These are phyloP conservation scores for Troides oblongomaculatus DNA, from an alignment of 2,888 invertebrate genomes.

Conservation along the genomic window DNA sequence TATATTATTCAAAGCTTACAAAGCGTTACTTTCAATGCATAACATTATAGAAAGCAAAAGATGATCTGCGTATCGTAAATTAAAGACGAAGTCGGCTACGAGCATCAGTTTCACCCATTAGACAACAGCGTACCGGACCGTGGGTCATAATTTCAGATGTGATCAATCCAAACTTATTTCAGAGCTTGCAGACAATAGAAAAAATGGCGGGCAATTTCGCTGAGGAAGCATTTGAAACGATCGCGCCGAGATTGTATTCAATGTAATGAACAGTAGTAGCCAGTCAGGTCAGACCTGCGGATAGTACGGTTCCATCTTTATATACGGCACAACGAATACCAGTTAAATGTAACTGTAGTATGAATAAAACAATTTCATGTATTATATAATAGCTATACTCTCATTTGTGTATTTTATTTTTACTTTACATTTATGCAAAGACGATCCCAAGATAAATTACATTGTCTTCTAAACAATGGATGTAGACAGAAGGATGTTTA, in stretches of 20 bases:
- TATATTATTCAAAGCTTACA: not conserved
- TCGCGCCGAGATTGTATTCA: conserved; percentile 20
- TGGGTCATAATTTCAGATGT: conserved; percentile 59
- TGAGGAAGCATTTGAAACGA: conserved; percentile 18
- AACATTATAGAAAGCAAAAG: conserved; percentile 47
- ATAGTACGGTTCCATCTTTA: not conserved
- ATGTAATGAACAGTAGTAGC: conserved; percentile 1
- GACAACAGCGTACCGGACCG: conserved; percentile 42
- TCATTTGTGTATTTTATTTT: too few relatives aligned
- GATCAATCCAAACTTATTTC: conserved; percentile 52
- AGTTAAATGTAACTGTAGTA: too few relatives aligned
- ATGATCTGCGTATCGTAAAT: conserved; percentile 40
- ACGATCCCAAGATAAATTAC: too few relatives aligned
- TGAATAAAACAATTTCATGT: too few relatives aligned
- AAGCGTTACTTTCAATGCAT: conserved; percentile 7
- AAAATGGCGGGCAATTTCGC: conserved; percentile 59
- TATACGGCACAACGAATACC: not conserved
- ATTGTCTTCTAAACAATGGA: too few relatives aligned
- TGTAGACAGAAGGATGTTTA: too few relatives aligned
- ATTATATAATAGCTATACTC: too few relatives aligned
- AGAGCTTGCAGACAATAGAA: conserved; percentile 55
- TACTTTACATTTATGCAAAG: too few relatives aligned
- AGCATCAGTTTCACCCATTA: conserved; percentile 54
- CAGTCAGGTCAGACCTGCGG: not conserved
- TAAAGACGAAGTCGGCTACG: conserved; percentile 32